These are phyloP conservation scores for Drosophila conformis DNA, from an alignment of 2,888 invertebrate species.

Conservation along the genomic window DNA sequence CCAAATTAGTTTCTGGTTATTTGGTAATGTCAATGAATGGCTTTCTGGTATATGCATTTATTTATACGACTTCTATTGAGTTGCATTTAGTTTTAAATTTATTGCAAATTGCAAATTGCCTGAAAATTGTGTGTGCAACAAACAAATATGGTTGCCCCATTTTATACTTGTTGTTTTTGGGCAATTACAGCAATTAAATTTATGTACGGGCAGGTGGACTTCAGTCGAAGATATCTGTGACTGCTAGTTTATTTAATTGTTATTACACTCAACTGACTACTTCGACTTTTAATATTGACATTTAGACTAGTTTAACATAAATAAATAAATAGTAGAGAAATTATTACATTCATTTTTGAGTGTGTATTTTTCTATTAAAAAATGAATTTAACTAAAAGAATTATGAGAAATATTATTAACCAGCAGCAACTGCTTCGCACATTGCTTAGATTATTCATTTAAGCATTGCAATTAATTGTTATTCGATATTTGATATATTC, in stretches of 20 bases:
- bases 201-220: no score
- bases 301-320: neutral
- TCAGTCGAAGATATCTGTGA: neutral
- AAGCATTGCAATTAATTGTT: neutral
- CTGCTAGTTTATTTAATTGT: neutral
- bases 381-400: neutral
- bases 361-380: neutral
- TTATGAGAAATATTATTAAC: neutral
- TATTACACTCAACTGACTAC: neutral
- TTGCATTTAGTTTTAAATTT: neutral
- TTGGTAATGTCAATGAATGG: conserved; percentile 2
- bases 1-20: neutral
- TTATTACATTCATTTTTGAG: neutral
- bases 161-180: neutral
- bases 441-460: neutral
- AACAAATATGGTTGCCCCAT: neutral
- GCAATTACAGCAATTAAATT: neutral
- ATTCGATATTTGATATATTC: neutral
- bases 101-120: neutral
- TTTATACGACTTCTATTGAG: neutral
- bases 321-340: neutral
- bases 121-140: neutral
- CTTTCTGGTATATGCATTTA: neutral
- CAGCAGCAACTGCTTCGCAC: neutral
- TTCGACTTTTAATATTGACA: neutral